phyloP scores from a whole-genome alignment of 2,797 vertebrate species.

The Lepilemur septentrionalis region DNA sequence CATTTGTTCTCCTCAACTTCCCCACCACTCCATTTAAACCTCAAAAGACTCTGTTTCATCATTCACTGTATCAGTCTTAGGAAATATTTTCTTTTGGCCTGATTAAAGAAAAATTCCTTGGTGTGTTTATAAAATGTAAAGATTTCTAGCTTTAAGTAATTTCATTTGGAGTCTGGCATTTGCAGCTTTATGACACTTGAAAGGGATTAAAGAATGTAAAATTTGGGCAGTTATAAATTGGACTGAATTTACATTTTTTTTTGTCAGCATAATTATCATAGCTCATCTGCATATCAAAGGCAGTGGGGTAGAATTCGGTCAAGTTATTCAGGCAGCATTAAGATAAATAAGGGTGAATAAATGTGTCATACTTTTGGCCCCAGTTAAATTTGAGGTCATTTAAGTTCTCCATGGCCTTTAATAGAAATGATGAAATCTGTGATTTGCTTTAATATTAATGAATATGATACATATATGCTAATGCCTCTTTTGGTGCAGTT shows the following conservation, averaged over 20 bases:
- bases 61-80: background rate
- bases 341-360: slow-evolving; percentile 38
- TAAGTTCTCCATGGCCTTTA: background rate
- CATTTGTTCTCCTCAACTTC: background rate
- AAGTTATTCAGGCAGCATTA: slow-evolving; percentile 9
- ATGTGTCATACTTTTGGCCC: background rate
- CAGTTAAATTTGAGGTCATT: background rate
- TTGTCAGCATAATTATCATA: slow-evolving; percentile 33
- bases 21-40: background rate
- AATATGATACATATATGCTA: background rate
- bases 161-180: background rate
- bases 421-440: background rate
- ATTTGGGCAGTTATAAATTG: slow-evolving; percentile 43
- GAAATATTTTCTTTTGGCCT: slow-evolving; percentile 23
- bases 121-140: background rate
- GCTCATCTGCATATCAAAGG: slow-evolving; percentile 52
- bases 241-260: slow-evolving; percentile 34
- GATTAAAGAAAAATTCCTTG: background rate
- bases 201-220: slow-evolving; percentile 31
- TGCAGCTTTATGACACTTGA: background rate
- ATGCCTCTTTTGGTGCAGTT: background rate
- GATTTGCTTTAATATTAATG: background rate
- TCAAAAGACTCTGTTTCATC: background rate
- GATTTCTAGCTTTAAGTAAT: background rate
- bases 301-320: background rate